Conservation (phyloP, 2,113 vertebrate species). For the Mirounga angustirostris region DNA sequence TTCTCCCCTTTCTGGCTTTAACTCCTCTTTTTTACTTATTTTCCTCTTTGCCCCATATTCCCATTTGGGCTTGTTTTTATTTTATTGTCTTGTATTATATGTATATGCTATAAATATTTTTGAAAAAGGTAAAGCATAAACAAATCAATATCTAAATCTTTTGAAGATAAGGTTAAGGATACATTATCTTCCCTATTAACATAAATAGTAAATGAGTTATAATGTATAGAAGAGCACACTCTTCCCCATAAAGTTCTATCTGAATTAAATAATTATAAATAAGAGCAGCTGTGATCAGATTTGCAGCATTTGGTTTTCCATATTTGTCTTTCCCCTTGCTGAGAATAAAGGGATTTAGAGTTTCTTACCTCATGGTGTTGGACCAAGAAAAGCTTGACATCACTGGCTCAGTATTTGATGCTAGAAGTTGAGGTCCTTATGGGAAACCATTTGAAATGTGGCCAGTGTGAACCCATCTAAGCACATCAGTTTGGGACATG, state of each 20-base stretch:
- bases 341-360: constrained; percentile 87
- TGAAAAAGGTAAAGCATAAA: not conserved
- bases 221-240: constrained; percentile 17
- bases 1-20: not conserved
- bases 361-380: constrained; percentile 86
- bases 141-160: constrained; percentile 24
- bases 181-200: not conserved
- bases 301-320: constrained; percentile 83
- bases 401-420: constrained; percentile 85
- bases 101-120: not conserved
- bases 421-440: constrained; percentile 75
- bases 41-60: constrained; percentile 7
- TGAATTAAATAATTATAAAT: constrained; percentile 68
- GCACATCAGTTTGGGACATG: constrained; percentile 62
- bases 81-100: not conserved
- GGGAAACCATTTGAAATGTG: constrained; percentile 75
- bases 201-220: constrained; percentile 40
- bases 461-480: constrained; percentile 73
- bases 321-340: constrained; percentile 86
- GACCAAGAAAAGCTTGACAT: constrained; percentile 85
- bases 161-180: not conserved
- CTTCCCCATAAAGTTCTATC: constrained; percentile 6
- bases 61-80: not conserved
- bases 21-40: constrained; percentile 18
- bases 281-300: constrained; percentile 70